Base-by-base conservation (phyloP, 1,140 invertebrate genomes). In the Andricus grossulariae region DNA sequence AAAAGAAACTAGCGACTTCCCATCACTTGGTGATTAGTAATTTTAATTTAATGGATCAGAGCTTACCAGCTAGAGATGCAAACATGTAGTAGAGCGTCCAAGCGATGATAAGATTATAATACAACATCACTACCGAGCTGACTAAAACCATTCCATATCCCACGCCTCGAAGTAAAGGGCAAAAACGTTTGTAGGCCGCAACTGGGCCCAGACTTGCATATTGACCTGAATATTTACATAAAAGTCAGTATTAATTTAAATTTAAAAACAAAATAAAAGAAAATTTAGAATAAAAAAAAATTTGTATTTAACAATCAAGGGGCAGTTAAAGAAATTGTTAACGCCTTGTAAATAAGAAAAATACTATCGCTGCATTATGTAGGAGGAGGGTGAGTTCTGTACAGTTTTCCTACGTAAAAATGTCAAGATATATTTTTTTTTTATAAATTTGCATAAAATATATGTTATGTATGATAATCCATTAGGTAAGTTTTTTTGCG, bases 21-120 rank as follows among this genome's bases (percentile, higher is more conserved):
- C n/a, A n/a, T n/a, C n/a, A n/a, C n/a, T n/a, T n/a, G n/a, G 6
- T 32, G 2, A 6, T 32, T 32, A 32, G 32, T 32, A 32, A 32
- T 66, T 45, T 13, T 71, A n/a, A 16, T 51, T 55, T 4, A 8
- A 0, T 8, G 10, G 52, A 54, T n/a, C 12, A 39, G n/a, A 51
- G 90, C 71, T 93, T 90, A 90, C 93, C 93, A 51, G 91, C 91
- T 82, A 97, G 94, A 11, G 96, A 96, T 49, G 95, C 94, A 78
- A 94, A 94, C 92, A 97, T 95, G 88, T 97, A 97, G 88, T 95
- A 95, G 55, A 97, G 94, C 55, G 95, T 96, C 96, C 96, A 97
- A 55, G 95, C 96, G 80, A 97, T 96, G 78, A 97, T 96, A n/a
- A 96, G 93, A 84, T 96, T 97, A 88, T 97, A 97, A 87, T 96